A percentile compares a stretch with the other conserved stretches of the same genome.
Evolutionary conservation across 2,888 invertebrate genomes (phyloP).

Genomic region (Bimastos eiseni): DNA sequence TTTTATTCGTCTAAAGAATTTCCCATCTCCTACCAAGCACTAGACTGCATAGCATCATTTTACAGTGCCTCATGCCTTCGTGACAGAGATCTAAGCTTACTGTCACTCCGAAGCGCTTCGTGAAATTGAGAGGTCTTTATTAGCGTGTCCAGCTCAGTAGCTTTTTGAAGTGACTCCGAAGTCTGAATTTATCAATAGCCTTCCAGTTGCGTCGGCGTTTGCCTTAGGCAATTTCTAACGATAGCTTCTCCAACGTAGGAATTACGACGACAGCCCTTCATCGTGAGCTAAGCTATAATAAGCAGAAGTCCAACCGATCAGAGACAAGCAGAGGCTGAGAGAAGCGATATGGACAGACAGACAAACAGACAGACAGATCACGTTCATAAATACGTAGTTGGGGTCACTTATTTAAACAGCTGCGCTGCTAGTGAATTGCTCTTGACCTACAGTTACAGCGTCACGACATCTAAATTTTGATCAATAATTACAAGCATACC

Average conservation of each 20-base stretch:
- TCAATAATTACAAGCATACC: background rate
- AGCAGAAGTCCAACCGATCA: background rate
- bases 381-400: background rate
- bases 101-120: background rate
- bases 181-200: background rate
- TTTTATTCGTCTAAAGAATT: background rate
- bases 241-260: background rate
- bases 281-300: too few relatives aligned
- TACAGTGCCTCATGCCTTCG: background rate
- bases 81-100: background rate
- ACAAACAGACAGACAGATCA: background rate
- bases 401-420: background rate
- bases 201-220: background rate
- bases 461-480: background rate
- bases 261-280: background rate
- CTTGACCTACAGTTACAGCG: background rate
- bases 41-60: background rate
- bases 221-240: background rate
- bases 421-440: background rate
- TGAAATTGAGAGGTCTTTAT: background rate
- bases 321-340: background rate
- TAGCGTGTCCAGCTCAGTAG: background rate
- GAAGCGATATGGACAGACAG: background rate
- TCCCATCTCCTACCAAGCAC: background rate
- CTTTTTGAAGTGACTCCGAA: background rate